These are phyloP conservation scores for Nyctibius bracteatus DNA, from an alignment of 2,113 vertebrate genomes.

Conservation along the genomic window DNA sequence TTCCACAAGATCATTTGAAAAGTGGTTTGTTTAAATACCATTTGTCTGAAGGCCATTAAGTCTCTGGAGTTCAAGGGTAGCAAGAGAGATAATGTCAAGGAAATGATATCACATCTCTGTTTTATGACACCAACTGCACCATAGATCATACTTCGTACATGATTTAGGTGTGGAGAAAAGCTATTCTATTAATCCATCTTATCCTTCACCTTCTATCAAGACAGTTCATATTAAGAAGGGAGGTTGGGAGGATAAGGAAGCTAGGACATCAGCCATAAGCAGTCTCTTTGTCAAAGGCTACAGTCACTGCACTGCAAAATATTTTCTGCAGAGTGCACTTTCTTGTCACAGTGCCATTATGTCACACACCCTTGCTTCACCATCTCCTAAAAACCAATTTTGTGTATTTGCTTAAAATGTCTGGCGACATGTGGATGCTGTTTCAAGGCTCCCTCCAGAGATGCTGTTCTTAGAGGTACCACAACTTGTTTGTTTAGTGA, in stretches of 20 bases:
- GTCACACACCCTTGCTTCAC: not conserved
- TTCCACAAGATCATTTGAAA: conserved; percentile 58
- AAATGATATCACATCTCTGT: conserved; percentile 45
- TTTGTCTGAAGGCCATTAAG: conserved; percentile 69
- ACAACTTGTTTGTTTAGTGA: not conserved
- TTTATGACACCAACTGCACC: conserved; percentile 62
- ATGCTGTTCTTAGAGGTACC: not conserved
- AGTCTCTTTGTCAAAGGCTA: not conserved
- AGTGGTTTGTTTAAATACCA: conserved; percentile 67
- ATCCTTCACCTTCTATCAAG: conserved; percentile 56
- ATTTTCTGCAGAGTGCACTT: not conserved
- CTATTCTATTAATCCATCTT: conserved; percentile 57
- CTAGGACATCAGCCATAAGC: not conserved
- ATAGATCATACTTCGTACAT: conserved; percentile 58
- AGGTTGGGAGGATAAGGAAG: not conserved
- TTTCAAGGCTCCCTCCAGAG: not conserved
- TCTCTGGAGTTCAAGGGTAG: conserved; percentile 69
- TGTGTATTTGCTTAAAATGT: not conserved
- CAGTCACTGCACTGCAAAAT: not conserved
- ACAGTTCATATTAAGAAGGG: not conserved
- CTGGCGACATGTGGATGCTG: not conserved
- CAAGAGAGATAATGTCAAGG: conserved; percentile 40
- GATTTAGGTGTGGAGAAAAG: conserved; percentile 60
- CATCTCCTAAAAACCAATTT: not conserved
- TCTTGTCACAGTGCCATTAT: not conserved